A percentile compares a stretch with the other conserved stretches of the same genome.
phyloP scores from a whole-genome alignment of 2,797 vertebrate species.

The Lutjanus campechanus region DNA sequence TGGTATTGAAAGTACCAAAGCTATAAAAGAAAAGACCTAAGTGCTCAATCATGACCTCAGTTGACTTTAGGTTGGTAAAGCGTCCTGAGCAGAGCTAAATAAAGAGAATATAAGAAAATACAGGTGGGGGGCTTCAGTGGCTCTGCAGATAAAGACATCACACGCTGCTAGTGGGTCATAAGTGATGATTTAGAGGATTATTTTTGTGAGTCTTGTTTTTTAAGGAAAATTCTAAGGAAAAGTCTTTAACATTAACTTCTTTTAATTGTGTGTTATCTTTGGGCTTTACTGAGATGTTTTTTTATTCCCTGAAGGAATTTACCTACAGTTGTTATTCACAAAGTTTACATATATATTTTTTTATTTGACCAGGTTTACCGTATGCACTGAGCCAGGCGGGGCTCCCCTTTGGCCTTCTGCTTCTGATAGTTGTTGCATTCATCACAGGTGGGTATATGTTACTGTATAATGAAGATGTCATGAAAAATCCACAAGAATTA shows the following conservation, averaged over 20 bases:
- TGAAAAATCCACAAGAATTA: background rate
- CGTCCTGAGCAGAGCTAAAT: too few relatives aligned
- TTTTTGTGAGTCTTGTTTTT: too few relatives aligned
- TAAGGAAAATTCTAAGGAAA: background rate
- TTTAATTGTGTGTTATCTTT: background rate
- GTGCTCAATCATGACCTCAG: too few relatives aligned
- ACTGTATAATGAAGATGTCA: background rate
- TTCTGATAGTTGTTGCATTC: conserved; percentile 90
- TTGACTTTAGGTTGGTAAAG: too few relatives aligned
- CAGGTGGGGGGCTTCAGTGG: too few relatives aligned
- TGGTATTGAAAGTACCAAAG: too few relatives aligned
- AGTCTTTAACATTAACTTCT: background rate
- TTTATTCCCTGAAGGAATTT: background rate
- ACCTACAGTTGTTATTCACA: background rate
- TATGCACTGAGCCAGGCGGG: conserved; percentile 96
- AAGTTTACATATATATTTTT: background rate
- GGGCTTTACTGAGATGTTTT: background rate
- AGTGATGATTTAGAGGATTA: too few relatives aligned
- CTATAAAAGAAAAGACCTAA: too few relatives aligned
- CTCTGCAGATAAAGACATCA: too few relatives aligned
- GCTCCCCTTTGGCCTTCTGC: conserved; percentile 92
- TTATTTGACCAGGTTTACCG: conserved; percentile 87
- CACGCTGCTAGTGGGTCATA: too few relatives aligned
- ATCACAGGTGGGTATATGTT: conserved; percentile 86
- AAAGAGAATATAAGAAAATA: too few relatives aligned